phyloP scores from a whole-genome alignment of 2,888 invertebrate genomes.

The Hydriomena furcata region DNA sequence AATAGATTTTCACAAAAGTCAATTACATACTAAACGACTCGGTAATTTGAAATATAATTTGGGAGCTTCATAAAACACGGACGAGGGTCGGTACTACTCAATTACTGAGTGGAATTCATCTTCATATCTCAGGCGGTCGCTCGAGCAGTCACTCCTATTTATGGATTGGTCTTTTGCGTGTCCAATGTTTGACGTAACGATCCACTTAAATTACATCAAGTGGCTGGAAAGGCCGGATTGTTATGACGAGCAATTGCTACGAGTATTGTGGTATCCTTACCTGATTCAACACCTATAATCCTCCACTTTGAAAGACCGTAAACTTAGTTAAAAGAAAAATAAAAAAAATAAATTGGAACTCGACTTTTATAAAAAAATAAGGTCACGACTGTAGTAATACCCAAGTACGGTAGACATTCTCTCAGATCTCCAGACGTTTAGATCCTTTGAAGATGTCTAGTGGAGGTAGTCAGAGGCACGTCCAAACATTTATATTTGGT shows the following conservation, averaged over 20 bases:
- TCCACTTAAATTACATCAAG: constrained; percentile 47
- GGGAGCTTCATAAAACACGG: constrained; percentile 20
- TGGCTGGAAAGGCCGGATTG: neutral
- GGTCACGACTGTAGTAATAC: too few species aligned
- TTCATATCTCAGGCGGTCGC: constrained; percentile 55
- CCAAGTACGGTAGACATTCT: too few species aligned
- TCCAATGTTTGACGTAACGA: constrained; percentile 58
- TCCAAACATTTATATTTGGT: too few species aligned
- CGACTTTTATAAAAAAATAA: too few species aligned
- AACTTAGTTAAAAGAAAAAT: too few species aligned
- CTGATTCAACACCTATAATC: too few species aligned
- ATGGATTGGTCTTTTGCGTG: constrained; percentile 72
- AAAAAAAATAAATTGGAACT: too few species aligned
- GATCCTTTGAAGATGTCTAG: too few species aligned
- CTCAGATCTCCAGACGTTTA: too few species aligned
- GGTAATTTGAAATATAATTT: constrained; percentile 22
- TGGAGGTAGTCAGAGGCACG: too few species aligned
- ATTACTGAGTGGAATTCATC: constrained; percentile 64
- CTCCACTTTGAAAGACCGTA: too few species aligned
- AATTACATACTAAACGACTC: neutral
- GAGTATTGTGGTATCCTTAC: neutral
- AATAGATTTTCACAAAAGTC: too few species aligned
- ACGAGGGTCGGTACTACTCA: constrained; percentile 45
- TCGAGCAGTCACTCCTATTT: constrained; percentile 62
- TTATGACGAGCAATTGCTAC: neutral